Evolutionary conservation across 2,888 invertebrate species (phyloP), one percentile per base, ranked within the genome.

Genomic region (Panopea generosa): DNA sequence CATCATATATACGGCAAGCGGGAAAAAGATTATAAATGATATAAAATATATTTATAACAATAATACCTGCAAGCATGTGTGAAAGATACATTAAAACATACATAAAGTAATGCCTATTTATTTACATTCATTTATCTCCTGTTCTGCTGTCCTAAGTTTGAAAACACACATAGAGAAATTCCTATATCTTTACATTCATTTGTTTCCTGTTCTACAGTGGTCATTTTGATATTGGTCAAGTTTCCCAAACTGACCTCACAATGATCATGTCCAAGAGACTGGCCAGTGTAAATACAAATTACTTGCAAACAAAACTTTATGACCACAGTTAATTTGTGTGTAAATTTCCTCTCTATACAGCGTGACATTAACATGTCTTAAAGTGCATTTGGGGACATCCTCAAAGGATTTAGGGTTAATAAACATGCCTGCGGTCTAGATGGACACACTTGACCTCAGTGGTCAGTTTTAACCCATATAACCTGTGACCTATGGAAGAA

Each of bases 391-490:
- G 59, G 49, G 80, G 80, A 76, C 72, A 80, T 61, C 52, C 65
- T 74, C 80, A 80, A 80, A 77, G 80, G 77, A 70, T 49, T 52
- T 45, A 20, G 24, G 57, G 26, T 60, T 71, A 62, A 80, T 80
- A 80, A 80, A 80, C 77, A 76, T 77, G 70, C 66, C 80, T 66
- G 62, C 53, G 60, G 69, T 62, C 60, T 61, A 61, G 72, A 65
- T 66, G 73, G 73, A 65, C 73, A 73, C 75, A 75, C 70, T 77
- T 80, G 80, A 80, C 76, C 80, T 70, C 62, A 57, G 63, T 63
- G 65, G 75, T 70, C 72, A 73, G 67, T 68, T 57, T 50, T 73
- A 65, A 73, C 80, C 80, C 65, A 45, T 45, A 45, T 45, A 45
- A 45, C 45, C 45, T 16, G 4, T 45, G 6, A 45, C 45, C 45